Base-by-base conservation (phyloP, 1,140 invertebrate species). In the Halesus radiatus region DNA sequence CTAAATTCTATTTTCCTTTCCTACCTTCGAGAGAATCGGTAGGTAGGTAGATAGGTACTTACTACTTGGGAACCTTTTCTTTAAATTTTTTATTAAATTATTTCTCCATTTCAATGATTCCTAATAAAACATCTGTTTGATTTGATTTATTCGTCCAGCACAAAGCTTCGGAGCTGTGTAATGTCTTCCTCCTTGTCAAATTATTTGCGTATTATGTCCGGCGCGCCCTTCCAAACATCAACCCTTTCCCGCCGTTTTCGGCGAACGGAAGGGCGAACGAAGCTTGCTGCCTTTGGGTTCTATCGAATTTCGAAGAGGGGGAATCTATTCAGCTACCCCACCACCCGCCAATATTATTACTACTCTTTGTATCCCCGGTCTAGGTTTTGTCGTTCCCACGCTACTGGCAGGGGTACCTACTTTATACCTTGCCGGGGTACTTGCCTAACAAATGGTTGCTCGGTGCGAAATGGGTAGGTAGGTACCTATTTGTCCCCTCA, bases 251-350 rank as follows among this genome's bases (percentile, higher is more conserved):
- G 72, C 54, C 68, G 53, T 52, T 72, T 53, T 75, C 52, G 23
- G 29, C 54, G 53, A 73, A 66, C 37, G 8, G 68, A 72, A 75
- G 72, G 72, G 72, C 72, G 26, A 75, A 29, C 72, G 53, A 22
- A 56, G 37, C 72, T 45, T 13, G 37, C 37, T 13, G 37, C 37
- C 32, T 75, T 75, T 58, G 53, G 53, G 16, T 58, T 75, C 54
- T 75, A 75, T 75, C 53, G 45, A 75, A 75, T 75, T 75, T 75
- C 72, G 32, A 50, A 72, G 37, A 45, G 72, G 72, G 52, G 26
- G 32, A 56, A 58, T 75, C 72, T 75, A 75, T 75, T 56, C 53
- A 75, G 10, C n/a, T 4, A 37, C 52, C 72, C 72, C 72, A 45
- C 72, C 54, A 32, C 72, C 72, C 54, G 53, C 72, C 72, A 72